Conservation (phyloP, 2,888 invertebrate species). For the Pyrrhia umbra region DNA sequence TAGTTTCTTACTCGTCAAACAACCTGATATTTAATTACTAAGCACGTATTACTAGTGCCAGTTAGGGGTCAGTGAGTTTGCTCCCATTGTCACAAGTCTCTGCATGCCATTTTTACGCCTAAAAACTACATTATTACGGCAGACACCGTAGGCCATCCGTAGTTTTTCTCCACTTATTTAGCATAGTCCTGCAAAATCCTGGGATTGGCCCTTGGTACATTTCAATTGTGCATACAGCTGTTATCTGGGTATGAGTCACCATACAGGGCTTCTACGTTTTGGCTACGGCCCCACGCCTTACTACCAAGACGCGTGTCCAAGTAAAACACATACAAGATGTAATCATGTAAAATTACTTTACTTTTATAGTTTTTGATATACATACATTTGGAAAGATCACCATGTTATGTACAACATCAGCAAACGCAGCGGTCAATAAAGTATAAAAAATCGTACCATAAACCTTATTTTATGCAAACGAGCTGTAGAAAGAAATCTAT, state of each 20-base stretch:
- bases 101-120: not conserved
- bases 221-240: not conserved
- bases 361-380: not conserved
- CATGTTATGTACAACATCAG: no score
- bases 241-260: not conserved
- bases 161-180: not conserved
- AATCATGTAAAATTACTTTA: not conserved
- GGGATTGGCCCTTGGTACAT: not conserved
- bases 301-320: no score
- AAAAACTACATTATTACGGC: not conserved
- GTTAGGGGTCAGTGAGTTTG: no score
- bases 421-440: conserved; percentile 19
- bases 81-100: no score
- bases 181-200: not conserved
- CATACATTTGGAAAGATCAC: conserved; percentile 28
- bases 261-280: not conserved
- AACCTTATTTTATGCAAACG: conserved; percentile 20
- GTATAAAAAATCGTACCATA: conserved; percentile 10
- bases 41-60: no score
- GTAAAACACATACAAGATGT: no score
- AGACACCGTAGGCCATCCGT: not conserved
- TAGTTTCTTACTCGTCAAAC: no score
- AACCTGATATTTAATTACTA: no score
- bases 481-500: conserved; percentile 28
- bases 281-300: not conserved